Evolutionary conservation across 2,888 invertebrate genomes (phyloP).

Genomic region (Xylophagus ater): DNA sequence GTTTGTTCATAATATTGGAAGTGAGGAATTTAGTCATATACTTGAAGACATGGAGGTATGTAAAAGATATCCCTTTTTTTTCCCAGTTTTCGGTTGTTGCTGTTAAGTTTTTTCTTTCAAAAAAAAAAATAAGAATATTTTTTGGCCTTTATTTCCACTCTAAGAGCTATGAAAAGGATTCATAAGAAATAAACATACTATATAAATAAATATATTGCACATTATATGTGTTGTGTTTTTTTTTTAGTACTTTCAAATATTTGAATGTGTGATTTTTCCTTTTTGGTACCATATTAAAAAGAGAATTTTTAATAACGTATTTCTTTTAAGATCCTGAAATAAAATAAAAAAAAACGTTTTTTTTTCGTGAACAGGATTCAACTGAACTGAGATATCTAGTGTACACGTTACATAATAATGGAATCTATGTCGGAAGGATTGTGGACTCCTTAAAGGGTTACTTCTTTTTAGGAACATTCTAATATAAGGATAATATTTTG

Average conservation of each 20-base stretch:
- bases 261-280: no score
- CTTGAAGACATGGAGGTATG: slow-evolving; percentile 33
- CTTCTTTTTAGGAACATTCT: slow-evolving; percentile 33
- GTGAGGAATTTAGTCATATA: slow-evolving; percentile 30
- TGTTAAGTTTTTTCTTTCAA: slow-evolving; percentile 3
- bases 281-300: slow-evolving; percentile 1
- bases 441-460: slow-evolving; percentile 34
- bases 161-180: no score
- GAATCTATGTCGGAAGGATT: slow-evolving; percentile 31
- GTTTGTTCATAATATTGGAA: slow-evolving; percentile 32
- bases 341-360: neutral
- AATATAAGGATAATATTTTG: slow-evolving; percentile 4
- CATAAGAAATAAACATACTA: no score
- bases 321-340: no score
- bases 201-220: no score
- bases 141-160: no score
- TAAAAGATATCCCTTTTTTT: slow-evolving; percentile 4
- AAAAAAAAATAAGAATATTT: slow-evolving; percentile 7
- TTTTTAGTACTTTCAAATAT: no score
- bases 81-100: no score
- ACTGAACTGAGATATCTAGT: slow-evolving; percentile 28
- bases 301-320: neutral
- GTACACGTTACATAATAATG: slow-evolving; percentile 30
- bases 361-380: slow-evolving; percentile 29
- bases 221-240: no score